A percentile compares a stretch with the other conserved stretches of the same genome.
Evolutionary conservation across 2,888 invertebrate genomes (phyloP).

Genomic region (Nemapogon koenigi): DNA sequence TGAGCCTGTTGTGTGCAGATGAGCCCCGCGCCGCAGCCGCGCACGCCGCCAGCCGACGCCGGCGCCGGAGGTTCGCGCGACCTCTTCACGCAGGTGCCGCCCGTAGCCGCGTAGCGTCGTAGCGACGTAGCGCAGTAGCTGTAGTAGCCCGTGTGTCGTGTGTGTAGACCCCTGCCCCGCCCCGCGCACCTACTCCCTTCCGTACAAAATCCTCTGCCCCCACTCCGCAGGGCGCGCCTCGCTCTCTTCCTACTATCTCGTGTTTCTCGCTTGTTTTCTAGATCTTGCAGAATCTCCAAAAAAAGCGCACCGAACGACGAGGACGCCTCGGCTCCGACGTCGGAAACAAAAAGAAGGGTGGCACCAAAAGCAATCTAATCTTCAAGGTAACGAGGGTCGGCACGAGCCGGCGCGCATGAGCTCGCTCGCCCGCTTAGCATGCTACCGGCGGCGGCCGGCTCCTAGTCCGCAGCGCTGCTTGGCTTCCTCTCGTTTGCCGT

Average conservation of each 20-base stretch:
- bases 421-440: conserved; percentile 65
- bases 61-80: conserved; percentile 44
- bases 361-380: conserved; percentile 97
- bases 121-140: conserved; percentile 54
- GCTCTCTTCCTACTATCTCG: conserved; percentile 79
- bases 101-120: conserved; percentile 45
- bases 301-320: conserved; percentile 97
- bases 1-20: conserved; percentile 62
- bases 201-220: conserved; percentile 38
- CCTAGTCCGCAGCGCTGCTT: conserved; percentile 58
- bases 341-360: conserved; percentile 86
- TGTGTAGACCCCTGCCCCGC: conserved; percentile 25
- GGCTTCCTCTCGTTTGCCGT: conserved; percentile 56
- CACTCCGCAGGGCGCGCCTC: conserved; percentile 53
- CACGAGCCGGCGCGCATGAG: conserved; percentile 63
- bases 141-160: conserved; percentile 48
- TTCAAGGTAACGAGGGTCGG: conserved; percentile 91
- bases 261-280: conserved; percentile 92
- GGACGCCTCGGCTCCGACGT: conserved; percentile 95
- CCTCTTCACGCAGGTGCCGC: conserved; percentile 14
- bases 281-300: conserved; percentile 99
- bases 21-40: conserved; percentile 58
- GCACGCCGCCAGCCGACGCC: conserved; percentile 47
- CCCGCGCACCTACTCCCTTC: conserved; percentile 23
- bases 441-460: conserved; percentile 56